A percentile compares a stretch with the other conserved stretches of the same genome.
phyloP scores from a whole-genome alignment of 2,888 invertebrate species.

The Netelia melanura region DNA sequence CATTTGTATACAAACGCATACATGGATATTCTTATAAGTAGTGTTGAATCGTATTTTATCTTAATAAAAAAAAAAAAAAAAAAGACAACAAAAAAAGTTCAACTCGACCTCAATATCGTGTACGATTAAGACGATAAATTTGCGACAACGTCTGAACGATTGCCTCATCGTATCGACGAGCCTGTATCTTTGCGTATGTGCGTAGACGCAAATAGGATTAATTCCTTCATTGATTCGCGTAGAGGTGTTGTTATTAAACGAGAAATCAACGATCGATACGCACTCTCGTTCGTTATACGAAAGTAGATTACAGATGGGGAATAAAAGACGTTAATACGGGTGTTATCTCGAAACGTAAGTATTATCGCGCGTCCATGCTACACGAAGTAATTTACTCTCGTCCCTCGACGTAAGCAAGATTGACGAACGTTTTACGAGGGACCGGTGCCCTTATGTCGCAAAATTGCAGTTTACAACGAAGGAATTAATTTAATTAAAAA shows the following conservation, averaged over 20 bases:
- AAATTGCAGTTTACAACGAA: not conserved
- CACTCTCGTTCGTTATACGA: slow-evolving; percentile 23
- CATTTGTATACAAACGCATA: not conserved
- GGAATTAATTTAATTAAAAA: not conserved
- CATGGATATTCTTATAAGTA: not conserved
- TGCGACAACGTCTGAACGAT: not conserved
- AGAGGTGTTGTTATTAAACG: slow-evolving; percentile 23
- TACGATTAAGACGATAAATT: slow-evolving; percentile 32
- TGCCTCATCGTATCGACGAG: slow-evolving; percentile 3
- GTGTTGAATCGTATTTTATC: not conserved
- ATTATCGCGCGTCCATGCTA: not conserved
- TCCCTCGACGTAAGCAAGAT: not conserved
- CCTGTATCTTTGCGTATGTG: not conserved
- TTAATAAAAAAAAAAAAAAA: not conserved
- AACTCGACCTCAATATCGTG: slow-evolving; percentile 15
- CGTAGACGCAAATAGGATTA: slow-evolving; percentile 25
- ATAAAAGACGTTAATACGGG: not conserved
- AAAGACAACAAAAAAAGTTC: not conserved
- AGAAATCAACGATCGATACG: not conserved
- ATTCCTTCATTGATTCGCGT: slow-evolving; percentile 27
- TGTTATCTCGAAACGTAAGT: not conserved
- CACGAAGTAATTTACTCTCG: not conserved
- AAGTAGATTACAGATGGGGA: not conserved
- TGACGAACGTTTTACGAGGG: slow-evolving; percentile 3
- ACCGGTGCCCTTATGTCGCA: not conserved